Evolutionary conservation across 1,140 invertebrate species (phyloP), one percentile per base, ranked within the genome.

Genomic region (Ganaspis sp.): DNA sequence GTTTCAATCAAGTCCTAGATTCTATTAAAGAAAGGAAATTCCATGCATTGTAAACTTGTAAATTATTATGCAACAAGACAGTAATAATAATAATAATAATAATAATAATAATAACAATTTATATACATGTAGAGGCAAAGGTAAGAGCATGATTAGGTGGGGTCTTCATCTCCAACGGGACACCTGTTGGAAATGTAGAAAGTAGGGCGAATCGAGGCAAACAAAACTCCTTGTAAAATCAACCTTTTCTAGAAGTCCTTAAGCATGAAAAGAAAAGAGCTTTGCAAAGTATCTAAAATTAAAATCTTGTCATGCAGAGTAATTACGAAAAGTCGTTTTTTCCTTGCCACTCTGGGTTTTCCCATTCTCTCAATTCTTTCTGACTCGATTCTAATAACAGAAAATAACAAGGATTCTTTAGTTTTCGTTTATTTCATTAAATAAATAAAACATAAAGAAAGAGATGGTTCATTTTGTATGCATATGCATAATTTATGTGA

Each of bases 121-220:
- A 26, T 64, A 64, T 12, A 5, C 23, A 29, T 34, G 23, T 34
- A 15, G 53, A 34, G 26, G 58, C 23, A 29, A 29, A 49, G 6
- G 58, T 26, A 64, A 64, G 58, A 64, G 26, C 58, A 29, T 29
- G 2, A 64, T 64, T 29, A 64, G 58, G 58, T 64, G 58, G 58
- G 58, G 58, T 34, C 23, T 64, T 64, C 58, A 64, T 64, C 23
- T 64, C 58, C 23, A 64, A 64, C 58, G 58, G 58, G 58, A 64
- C 58, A 64, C 58, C 58, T 64, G 58, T 64, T 64, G 21, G 23
- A 29, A 64, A 29, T 29, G n/a, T 64, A 64, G 58, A 64, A 64
- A 64, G 58, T 64, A 64, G 58, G 58, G 58, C 58, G 58, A 34
- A 64, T 64, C 15, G 11, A 29, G 6, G 23, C 26, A 64, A 64